Percentiles rank a stretch among this genome's conserved stretches.
Evolutionary conservation across 2,797 vertebrate genomes (phyloP).

Genomic region (Hyperoplus immaculatus): DNA sequence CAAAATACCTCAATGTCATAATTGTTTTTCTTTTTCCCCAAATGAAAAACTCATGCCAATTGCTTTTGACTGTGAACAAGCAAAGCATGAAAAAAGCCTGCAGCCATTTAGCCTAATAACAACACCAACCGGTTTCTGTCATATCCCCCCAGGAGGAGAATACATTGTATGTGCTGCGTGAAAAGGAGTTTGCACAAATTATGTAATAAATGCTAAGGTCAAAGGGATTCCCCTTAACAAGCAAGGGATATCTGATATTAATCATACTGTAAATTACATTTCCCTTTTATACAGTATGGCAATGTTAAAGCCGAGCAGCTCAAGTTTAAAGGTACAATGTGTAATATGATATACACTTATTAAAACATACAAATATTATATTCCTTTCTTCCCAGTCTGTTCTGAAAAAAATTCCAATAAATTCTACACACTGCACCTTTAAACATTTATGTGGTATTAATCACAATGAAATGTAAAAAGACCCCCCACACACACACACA

Average conservation of each 20-base stretch:
- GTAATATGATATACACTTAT: no score
- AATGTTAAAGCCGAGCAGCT: no score
- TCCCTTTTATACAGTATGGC: no score
- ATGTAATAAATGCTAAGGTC: constrained; percentile 35
- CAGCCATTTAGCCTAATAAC: constrained; percentile 58
- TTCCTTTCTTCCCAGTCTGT: no score
- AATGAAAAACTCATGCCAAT: constrained; percentile 51
- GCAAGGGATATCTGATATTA: neutral
- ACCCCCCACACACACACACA: no score
- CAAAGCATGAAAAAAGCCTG: constrained; percentile 48
- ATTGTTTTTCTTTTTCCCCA: constrained; percentile 11
- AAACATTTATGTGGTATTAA: no score
- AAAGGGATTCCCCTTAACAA: constrained; percentile 21
- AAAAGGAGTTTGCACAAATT: constrained; percentile 41
- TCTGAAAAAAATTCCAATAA: no score
- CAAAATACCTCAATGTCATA: constrained; percentile 74
- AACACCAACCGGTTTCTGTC: constrained; percentile 39
- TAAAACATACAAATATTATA: no score
- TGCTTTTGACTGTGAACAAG: constrained; percentile 54
- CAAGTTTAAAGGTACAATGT: no score
- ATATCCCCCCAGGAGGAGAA: constrained; percentile 27
- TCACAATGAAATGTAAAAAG: no score
- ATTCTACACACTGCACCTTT: no score
- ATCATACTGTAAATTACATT: neutral
- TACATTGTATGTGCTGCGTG: constrained; percentile 28